Percentiles rank a stretch among this genome's conserved stretches.
Conservation (phyloP, 1,140 invertebrate species). For the Lasioglossum albipes region DNA sequence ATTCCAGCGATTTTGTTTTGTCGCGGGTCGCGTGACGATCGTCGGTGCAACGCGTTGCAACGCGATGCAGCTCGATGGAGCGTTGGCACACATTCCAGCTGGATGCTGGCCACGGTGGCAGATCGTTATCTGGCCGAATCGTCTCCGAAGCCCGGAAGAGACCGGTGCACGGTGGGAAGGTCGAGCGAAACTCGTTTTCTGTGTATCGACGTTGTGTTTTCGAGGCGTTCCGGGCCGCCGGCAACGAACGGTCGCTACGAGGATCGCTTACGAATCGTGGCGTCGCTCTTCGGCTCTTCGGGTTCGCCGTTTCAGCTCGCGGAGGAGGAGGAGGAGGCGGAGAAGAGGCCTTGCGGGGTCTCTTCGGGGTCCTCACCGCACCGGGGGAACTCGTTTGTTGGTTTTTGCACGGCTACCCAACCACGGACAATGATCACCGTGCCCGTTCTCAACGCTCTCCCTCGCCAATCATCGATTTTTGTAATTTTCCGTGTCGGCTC, state of each 20-base stretch:
- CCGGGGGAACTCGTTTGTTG: conserved; percentile 72
- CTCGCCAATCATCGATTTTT: conserved; percentile 67
- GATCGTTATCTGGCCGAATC: conserved; percentile 56
- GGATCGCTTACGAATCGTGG: conserved; percentile 58
- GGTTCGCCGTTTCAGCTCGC: conserved; percentile 17
- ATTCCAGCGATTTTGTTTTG: conserved; percentile 46
- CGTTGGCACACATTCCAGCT: conserved; percentile 57
- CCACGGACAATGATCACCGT: conserved; percentile 37
- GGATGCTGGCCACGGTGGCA: conserved; percentile 43
- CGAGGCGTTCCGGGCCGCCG: conserved; percentile 36
- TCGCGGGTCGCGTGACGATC: conserved; percentile 50
- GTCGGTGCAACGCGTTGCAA: not conserved
- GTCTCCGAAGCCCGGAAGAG: conserved; percentile 63
- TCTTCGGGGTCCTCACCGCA: not conserved
- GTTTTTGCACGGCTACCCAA: conserved; percentile 68
- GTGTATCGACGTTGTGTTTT: conserved; percentile 54
- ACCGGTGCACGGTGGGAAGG: conserved; percentile 36
- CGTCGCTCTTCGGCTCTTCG: not conserved
- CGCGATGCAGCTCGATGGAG: not conserved
- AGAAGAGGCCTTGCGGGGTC: conserved; percentile 43
- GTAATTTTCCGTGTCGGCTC: conserved; percentile 61
- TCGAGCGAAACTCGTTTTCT: conserved; percentile 63
- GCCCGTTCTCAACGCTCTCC: conserved; percentile 38
- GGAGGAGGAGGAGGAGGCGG: conserved; percentile 41
- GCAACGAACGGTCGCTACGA: conserved; percentile 56